These are phyloP conservation scores for Siderastrea radians DNA, from an alignment of 92 coral and sea anemone genomes.

Conservation along the genomic window DNA sequence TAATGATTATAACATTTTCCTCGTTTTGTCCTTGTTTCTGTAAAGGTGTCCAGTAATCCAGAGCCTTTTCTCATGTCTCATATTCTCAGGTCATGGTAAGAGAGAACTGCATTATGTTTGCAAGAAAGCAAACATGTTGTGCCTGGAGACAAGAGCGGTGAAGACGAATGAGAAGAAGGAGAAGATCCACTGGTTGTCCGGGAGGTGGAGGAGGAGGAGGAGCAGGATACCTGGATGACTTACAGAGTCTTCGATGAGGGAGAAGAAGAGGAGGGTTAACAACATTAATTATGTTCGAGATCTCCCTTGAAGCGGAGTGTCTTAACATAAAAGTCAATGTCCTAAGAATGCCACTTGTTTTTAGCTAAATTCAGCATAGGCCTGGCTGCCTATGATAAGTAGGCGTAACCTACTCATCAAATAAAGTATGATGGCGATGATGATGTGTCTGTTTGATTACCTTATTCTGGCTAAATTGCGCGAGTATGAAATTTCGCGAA, in stretches of 20 bases:
- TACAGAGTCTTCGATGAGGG: constrained; percentile 5
- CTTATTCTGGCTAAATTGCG: too few relatives aligned
- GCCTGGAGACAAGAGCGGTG: background rate
- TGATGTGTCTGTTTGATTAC: too few relatives aligned
- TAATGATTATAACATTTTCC: too few relatives aligned
- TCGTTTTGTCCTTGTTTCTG: background rate
- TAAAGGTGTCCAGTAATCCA: background rate
- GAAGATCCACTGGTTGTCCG: background rate
- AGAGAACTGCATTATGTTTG: constrained; percentile 28
- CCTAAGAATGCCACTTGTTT: too few relatives aligned
- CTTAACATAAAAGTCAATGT: too few relatives aligned
- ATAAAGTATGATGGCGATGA: too few relatives aligned
- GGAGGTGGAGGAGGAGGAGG: constrained; percentile 3
- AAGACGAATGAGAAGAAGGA: background rate
- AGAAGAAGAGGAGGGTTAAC: constrained; percentile 13
- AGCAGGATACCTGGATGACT: background rate
- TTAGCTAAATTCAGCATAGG: too few relatives aligned
- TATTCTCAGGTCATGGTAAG: constrained; percentile 23
- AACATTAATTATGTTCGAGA: background rate
- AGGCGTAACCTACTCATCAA: too few relatives aligned
- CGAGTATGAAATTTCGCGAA: too few relatives aligned
- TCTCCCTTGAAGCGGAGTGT: background rate
- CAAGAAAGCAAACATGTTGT: background rate
- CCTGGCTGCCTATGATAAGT: too few relatives aligned
- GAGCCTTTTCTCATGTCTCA: background rate